phyloP scores from a whole-genome alignment of 1,140 invertebrate species.

The Archivesica marissinica region DNA sequence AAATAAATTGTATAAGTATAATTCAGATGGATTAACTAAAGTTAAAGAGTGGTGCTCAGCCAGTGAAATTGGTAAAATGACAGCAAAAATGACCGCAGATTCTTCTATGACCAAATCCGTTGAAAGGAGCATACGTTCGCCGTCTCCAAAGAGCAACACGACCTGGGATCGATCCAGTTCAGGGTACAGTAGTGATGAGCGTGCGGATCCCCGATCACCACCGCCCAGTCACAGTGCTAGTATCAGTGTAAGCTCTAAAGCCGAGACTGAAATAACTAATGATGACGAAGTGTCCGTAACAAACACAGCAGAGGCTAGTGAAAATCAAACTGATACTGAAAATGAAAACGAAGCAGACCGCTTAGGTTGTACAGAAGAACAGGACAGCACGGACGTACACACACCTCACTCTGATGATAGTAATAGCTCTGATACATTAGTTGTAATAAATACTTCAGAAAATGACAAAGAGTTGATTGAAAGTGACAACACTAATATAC shows the following conservation, averaged over 20 bases:
- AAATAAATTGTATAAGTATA: constrained; percentile 8
- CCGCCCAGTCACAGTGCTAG: constrained; percentile 31
- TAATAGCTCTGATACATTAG: background rate
- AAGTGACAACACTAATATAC: background rate
- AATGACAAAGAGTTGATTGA: background rate
- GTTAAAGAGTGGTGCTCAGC: constrained; percentile 53
- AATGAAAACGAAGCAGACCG: constrained; percentile 7
- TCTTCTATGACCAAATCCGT: background rate
- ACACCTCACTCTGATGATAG: background rate
- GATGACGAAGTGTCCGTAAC: constrained; percentile 23
- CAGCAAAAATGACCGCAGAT: constrained; percentile 10
- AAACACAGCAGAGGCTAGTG: constrained; percentile 14
- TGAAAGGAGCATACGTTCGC: constrained; percentile 43
- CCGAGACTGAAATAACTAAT: constrained; percentile 30
- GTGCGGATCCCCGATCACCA: constrained; percentile 46
- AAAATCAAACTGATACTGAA: constrained; percentile 17
- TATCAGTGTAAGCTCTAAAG: constrained; percentile 35
- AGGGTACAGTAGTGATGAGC: constrained; percentile 60
- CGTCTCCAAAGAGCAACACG: constrained; percentile 57
- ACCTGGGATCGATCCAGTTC: constrained; percentile 60
- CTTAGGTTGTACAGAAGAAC: background rate
- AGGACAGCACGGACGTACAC: background rate
- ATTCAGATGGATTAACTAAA: constrained; percentile 40
- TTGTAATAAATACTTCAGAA: background rate
- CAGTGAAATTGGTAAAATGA: constrained; percentile 40